These are phyloP conservation scores for Bradypodion pumilum DNA, from an alignment of 2,797 vertebrate genomes.

Conservation along the genomic window DNA sequence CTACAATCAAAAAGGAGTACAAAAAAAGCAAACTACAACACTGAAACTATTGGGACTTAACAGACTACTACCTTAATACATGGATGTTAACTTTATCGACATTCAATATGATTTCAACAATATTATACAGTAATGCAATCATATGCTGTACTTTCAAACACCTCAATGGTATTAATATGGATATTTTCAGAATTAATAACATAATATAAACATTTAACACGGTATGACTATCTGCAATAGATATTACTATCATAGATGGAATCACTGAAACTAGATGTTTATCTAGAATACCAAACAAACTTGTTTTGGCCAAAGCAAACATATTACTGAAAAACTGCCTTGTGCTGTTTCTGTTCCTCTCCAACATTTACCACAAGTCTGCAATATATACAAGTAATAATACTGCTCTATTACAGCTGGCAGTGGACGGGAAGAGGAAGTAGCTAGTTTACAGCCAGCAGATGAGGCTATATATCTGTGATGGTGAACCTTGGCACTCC, in stretches of 20 bases:
- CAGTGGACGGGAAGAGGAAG: not conserved
- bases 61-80: slow-evolving; percentile 20
- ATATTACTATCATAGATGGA: not conserved
- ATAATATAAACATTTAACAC: not conserved
- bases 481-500: no score
- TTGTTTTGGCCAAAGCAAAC: not conserved
- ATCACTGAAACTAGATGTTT: not conserved
- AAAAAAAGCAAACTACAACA: not conserved
- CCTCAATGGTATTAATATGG: not conserved
- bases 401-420: not conserved
- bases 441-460: not conserved
- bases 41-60: not conserved
- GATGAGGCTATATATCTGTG: no score
- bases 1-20: rapidly evolving
- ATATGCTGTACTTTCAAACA: not conserved
- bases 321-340: not conserved
- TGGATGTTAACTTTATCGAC: slow-evolving; percentile 48
- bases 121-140: not conserved
- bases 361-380: no score
- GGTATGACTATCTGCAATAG: rapidly evolving
- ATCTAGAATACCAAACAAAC: not conserved
- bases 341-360: not conserved
- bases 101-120: slow-evolving; percentile 41
- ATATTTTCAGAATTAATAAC: not conserved
- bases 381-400: not conserved